A percentile compares a stretch with the other conserved stretches of the same genome.
Evolutionary conservation across 2,888 invertebrate genomes (phyloP).

Genomic region (Nineta flava): DNA sequence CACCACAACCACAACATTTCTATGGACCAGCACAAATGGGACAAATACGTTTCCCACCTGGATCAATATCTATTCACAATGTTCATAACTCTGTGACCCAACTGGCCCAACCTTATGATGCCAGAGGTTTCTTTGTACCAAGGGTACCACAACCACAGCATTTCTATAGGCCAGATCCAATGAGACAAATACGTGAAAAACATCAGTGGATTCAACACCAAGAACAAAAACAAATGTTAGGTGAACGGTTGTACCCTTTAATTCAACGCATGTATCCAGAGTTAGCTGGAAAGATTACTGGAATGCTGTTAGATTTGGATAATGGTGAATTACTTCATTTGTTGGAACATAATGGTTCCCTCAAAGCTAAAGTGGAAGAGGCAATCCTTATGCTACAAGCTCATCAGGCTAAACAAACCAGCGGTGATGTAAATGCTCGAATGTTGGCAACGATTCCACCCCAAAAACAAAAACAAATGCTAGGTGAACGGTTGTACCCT

Average conservation of each 20-base stretch:
- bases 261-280: conserved; percentile 89
- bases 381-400: conserved; percentile 96
- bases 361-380: conserved; percentile 95
- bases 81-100: conserved; percentile 77
- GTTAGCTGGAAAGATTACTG: conserved; percentile 94
- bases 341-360: conserved; percentile 89
- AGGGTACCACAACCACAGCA: conserved; percentile 66
- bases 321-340: conserved; percentile 95
- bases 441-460: conserved; percentile 92
- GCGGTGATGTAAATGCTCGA: conserved; percentile 93
- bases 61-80: no score
- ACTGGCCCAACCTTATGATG: conserved; percentile 42
- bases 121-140: conserved; percentile 81
- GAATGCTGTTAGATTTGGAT: conserved; percentile 98
- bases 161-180: conserved; percentile 86
- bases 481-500: conserved; percentile 96
- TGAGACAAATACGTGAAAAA: conserved; percentile 76
- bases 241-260: conserved; percentile 93
- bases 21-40: conserved; percentile 87
- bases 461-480: conserved; percentile 97
- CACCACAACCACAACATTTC: conserved; percentile 78
- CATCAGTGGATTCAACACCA: conserved; percentile 85
- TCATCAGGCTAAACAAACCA: conserved; percentile 87
- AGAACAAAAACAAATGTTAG: conserved; percentile 99
- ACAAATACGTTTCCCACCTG: conserved; percentile 78